Conservation (phyloP, 2,113 vertebrate genomes). For the Ammodytes dubius region DNA sequence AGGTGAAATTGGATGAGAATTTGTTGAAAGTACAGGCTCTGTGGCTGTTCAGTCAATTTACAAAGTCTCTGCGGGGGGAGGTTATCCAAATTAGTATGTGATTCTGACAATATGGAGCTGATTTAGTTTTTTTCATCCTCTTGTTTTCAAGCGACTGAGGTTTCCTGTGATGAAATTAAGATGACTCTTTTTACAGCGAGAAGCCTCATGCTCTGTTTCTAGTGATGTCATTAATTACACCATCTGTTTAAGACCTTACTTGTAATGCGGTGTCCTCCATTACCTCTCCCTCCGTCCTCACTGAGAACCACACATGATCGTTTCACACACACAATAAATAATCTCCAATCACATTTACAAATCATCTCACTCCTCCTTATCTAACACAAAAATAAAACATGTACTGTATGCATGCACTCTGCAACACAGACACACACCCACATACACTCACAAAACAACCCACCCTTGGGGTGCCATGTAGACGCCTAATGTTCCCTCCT, state of each 20-base stretch:
- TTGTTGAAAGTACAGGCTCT: constrained; percentile 69
- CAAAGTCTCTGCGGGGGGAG: constrained; percentile 65
- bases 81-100: constrained; percentile 70
- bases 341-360: background rate
- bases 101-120: constrained; percentile 72
- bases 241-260: constrained; percentile 62
- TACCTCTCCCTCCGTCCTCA: constrained; percentile 1
- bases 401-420: background rate
- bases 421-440: constrained; percentile 4
- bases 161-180: constrained; percentile 57
- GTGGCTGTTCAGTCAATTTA: constrained; percentile 76
- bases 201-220: constrained; percentile 43
- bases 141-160: constrained; percentile 57
- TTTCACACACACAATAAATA: constrained; percentile 5
- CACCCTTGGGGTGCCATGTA: constrained; percentile 20
- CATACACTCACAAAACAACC: background rate
- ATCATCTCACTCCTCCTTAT: background rate
- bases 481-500: constrained; percentile 42
- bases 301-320: constrained; percentile 10
- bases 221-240: constrained; percentile 68
- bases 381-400: background rate
- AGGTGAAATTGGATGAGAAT: constrained; percentile 75
- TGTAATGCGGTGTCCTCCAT: constrained; percentile 18
- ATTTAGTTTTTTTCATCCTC: constrained; percentile 34
- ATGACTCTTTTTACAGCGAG: constrained; percentile 57